Base-by-base conservation (phyloP, 2,113 vertebrate genomes). In the Rhinopithecus roxellana region DNA sequence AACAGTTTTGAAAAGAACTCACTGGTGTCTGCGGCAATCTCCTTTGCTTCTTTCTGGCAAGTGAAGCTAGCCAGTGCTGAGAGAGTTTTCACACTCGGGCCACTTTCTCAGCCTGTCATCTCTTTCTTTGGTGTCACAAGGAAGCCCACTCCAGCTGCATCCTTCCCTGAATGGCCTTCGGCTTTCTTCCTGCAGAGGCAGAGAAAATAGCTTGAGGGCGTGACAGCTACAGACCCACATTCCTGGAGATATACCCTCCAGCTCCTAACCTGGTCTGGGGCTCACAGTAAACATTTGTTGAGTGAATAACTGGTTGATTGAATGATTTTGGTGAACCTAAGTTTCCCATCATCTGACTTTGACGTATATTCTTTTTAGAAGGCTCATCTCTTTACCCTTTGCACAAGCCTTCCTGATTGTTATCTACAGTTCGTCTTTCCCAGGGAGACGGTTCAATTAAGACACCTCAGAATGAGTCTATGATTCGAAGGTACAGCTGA, bases 401-500 rank as follows among this genome's bases (percentile, higher is more conserved):
- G 78, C 93, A 93, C 86, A 94, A 92, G 95, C 50, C 81, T 96
- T 96, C 90, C 85, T 5, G 35, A 90, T 97, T 96, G 96, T 97
- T 97, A 96, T 97, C 97, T 96, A 96, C 88, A 91, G 98, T 90
- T 97, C 94, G 96, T 97, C 98, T 96, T 97, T 98, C 59, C 96
- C 94, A 89, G 93, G 45, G 95, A 98, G 98, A 97, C 40, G 95
- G 95, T 97, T 98, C 97, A 98, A 98, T 98, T 97, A 98, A 98
- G 97, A 97, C 93, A 97, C 96, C 95, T 96, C 96, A 97, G 50
- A 97, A 98, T 95, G 98, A 97, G 97, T 43, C 96, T 84, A 90
- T 96, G 97, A 97, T 97, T 98, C 13, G 82, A 96, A 96, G 90
- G 97, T 97, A 96, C 95, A 98, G 97, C 89, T 89, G 90, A 94